A percentile compares a stretch with the other conserved stretches of the same genome.
These are phyloP conservation scores for Habrosyne pyritoides DNA, from an alignment of 2,888 invertebrate species.

Conservation along the genomic window DNA sequence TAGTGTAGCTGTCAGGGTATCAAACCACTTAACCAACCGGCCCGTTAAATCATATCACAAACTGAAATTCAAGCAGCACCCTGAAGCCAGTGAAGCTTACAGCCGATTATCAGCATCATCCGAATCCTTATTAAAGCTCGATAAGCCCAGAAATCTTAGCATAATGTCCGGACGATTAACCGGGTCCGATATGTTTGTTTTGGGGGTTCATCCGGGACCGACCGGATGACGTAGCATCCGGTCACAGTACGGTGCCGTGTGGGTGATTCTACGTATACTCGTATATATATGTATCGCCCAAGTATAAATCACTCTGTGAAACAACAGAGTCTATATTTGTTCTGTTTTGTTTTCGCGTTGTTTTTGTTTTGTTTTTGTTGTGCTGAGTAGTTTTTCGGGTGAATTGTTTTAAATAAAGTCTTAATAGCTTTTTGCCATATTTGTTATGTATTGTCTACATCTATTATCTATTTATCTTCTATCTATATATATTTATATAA, in stretches of 20 bases:
- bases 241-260: conserved; percentile 13
- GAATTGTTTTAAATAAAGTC: not conserved
- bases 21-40: not conserved
- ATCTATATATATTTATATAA: too few relatives aligned
- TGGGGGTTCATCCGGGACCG: conserved; percentile 37
- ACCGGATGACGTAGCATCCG: conserved; percentile 12
- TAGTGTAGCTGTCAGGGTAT: not conserved
- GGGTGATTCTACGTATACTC: conserved; percentile 9
- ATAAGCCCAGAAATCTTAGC: conserved; percentile 7
- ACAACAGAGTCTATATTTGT: not conserved
- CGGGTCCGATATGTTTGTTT: conserved; percentile 56
- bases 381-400: not conserved
- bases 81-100: not conserved
- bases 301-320: not conserved
- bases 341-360: not conserved
- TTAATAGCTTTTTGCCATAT: not conserved
- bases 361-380: not conserved
- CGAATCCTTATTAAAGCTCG: conserved; percentile 5
- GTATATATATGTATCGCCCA: not conserved
- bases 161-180: conserved; percentile 42
- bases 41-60: not conserved
- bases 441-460: too few relatives aligned
- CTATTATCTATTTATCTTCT: too few relatives aligned
- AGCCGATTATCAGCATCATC: conserved; percentile 7
- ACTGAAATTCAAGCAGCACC: not conserved